These are phyloP conservation scores for Pagetopsis macropterus DNA, from an alignment of 2,797 vertebrate species.

Conservation along the genomic window DNA sequence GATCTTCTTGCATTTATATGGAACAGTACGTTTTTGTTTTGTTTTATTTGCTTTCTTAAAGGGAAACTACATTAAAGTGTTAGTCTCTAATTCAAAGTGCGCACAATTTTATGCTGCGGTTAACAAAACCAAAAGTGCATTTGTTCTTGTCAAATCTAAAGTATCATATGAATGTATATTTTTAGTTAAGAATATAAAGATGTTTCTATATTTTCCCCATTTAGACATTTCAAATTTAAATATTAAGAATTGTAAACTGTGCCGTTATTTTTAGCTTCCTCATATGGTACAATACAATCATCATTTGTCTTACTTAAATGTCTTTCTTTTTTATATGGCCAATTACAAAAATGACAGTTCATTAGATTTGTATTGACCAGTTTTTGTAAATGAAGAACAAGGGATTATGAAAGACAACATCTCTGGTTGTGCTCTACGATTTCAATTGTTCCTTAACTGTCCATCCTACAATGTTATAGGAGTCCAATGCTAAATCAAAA, in stretches of 20 bases:
- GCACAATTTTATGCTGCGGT: background rate
- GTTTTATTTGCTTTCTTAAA: background rate
- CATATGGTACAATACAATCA: background rate
- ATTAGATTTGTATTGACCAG: background rate
- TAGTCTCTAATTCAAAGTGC: background rate
- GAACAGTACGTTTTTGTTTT: too few species aligned
- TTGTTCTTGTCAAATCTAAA: background rate
- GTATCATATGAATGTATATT: background rate
- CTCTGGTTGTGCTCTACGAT: background rate
- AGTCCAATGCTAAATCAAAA: background rate
- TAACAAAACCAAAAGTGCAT: background rate
- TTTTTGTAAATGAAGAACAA: background rate
- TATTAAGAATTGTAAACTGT: too few species aligned
- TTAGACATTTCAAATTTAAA: background rate
- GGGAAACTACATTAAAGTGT: background rate
- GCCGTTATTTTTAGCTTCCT: background rate
- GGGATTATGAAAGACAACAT: background rate
- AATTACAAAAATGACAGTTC: background rate
- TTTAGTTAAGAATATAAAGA: background rate
- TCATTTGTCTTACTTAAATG: background rate
- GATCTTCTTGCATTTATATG: background rate
- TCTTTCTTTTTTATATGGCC: background rate
- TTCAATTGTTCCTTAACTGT: accelerated
- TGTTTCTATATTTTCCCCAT: background rate
- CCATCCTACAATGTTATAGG: background rate